Percentiles rank a stretch among this genome's conserved stretches.
These are phyloP conservation scores for Channa argus DNA, from an alignment of 2,113 vertebrate species.

Conservation along the genomic window DNA sequence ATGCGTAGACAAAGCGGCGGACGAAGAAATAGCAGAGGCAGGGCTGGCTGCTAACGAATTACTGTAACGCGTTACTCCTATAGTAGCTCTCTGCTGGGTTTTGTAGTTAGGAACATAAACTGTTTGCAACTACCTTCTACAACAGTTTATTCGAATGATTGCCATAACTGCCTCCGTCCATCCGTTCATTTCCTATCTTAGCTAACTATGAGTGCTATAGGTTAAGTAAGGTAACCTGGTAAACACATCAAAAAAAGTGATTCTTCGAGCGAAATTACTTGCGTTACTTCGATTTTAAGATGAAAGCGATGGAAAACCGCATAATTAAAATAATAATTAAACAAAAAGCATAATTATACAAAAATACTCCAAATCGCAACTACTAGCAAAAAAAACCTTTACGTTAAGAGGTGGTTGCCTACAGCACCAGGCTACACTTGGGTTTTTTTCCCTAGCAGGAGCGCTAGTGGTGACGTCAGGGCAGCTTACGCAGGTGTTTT, in stretches of 20 bases:
- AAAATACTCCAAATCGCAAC: background rate
- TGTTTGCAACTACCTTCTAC: too few relatives aligned
- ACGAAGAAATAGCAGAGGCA: constrained; percentile 26
- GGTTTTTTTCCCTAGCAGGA: constrained; percentile 7
- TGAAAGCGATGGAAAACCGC: background rate
- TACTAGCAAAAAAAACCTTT: background rate
- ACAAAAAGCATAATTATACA: background rate
- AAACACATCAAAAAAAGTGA: background rate
- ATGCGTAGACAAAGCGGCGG: constrained; percentile 55
- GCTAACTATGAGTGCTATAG: background rate
- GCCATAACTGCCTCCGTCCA: background rate
- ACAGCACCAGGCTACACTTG: constrained; percentile 3
- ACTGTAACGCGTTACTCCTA: constrained; percentile 40
- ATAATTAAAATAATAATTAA: too few relatives aligned
- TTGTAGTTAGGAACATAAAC: background rate
- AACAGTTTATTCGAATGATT: background rate
- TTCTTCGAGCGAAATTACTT: background rate
- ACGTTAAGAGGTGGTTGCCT: background rate
- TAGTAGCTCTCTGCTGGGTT: background rate
- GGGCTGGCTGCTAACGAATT: constrained; percentile 23
- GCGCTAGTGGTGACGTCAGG: constrained; percentile 37
- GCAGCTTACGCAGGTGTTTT: constrained; percentile 32
- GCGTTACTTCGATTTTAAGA: background rate
- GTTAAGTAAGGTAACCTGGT: background rate
- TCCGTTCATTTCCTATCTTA: too few relatives aligned